Percentiles rank a stretch among this genome's conserved stretches.
Evolutionary conservation across 2,113 vertebrate genomes (phyloP).

Genomic region (Tenrec ecaudatus): DNA sequence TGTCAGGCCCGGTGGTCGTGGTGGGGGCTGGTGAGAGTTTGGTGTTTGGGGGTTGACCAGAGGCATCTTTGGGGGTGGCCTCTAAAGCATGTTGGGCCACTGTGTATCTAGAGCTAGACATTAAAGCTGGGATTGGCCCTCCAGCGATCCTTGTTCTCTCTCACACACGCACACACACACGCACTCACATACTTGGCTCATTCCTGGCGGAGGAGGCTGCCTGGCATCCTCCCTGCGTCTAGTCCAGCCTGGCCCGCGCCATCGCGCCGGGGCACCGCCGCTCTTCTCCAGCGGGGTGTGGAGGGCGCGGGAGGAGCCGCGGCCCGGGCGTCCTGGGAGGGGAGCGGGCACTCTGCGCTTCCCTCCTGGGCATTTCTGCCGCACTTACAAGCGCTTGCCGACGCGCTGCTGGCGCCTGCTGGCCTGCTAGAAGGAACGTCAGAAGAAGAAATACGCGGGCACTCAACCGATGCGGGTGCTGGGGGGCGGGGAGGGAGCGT

Average conservation of each 20-base stretch:
- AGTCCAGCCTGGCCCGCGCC: not conserved
- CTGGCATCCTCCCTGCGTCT: constrained; percentile 16
- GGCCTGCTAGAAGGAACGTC: not conserved
- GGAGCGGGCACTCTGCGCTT: not conserved
- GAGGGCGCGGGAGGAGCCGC: not conserved
- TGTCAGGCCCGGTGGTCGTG: not conserved
- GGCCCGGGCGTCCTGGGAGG: not conserved
- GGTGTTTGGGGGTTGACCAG: not conserved
- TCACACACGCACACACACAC: not conserved
- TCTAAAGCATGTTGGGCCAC: not conserved
- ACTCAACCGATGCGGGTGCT: not conserved
- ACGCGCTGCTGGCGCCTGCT: not conserved
- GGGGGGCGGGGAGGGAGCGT: not conserved
- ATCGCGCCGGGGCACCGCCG: not conserved
- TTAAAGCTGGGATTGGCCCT: not conserved
- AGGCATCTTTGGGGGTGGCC: not conserved
- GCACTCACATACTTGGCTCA: constrained; percentile 20
- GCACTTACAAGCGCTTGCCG: constrained; percentile 27
- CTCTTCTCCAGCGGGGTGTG: not conserved
- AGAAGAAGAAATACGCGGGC: constrained; percentile 27
- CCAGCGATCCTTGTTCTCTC: not conserved
- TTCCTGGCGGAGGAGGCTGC: not conserved
- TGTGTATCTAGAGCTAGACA: not conserved
- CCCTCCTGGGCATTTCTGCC: constrained; percentile 24
- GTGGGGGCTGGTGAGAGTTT: not conserved